Evolutionary conservation across 1,140 invertebrate species (phyloP).

Genomic region (Ceratina australensis): DNA sequence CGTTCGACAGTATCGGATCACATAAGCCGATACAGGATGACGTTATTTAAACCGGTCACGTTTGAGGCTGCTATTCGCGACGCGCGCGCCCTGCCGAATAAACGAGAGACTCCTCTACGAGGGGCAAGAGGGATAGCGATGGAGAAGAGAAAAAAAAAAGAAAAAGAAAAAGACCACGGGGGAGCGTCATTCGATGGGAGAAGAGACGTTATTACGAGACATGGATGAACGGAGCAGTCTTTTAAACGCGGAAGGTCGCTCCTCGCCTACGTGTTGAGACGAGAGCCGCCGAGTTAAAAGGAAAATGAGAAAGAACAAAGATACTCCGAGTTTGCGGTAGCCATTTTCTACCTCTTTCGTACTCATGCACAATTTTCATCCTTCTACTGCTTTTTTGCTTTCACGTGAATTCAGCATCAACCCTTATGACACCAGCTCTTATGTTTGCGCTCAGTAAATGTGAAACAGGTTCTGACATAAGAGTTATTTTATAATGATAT

Average conservation of each 20-base stretch:
- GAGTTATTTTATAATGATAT: too few species aligned
- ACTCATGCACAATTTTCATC: too few species aligned
- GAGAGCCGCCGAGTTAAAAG: constrained; percentile 8
- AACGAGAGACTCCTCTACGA: constrained; percentile 12
- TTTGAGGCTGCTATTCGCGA: constrained; percentile 51
- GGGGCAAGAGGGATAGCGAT: not conserved
- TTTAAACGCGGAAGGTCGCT: constrained; percentile 2
- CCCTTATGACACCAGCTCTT: too few species aligned
- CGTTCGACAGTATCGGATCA: not conserved
- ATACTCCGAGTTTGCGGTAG: not conserved
- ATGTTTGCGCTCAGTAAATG: too few species aligned
- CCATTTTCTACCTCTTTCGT: too few species aligned
- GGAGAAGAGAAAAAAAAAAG: constrained; percentile 12
- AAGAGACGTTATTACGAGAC: constrained; percentile 50
- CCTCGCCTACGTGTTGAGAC: constrained; percentile 9
- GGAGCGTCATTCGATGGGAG: constrained; percentile 31
- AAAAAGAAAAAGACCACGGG: constrained; percentile 1
- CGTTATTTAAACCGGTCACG: constrained; percentile 44
- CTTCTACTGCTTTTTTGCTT: too few species aligned
- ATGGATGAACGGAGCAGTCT: constrained; percentile 30
- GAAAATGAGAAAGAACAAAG: constrained; percentile 17
- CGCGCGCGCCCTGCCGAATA: constrained; percentile 18
- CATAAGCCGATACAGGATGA: not conserved
- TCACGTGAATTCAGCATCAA: too few species aligned
- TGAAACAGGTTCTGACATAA: too few species aligned